phyloP scores from a whole-genome alignment of 2,113 vertebrate genomes.

The Scartelaos histophorus region DNA sequence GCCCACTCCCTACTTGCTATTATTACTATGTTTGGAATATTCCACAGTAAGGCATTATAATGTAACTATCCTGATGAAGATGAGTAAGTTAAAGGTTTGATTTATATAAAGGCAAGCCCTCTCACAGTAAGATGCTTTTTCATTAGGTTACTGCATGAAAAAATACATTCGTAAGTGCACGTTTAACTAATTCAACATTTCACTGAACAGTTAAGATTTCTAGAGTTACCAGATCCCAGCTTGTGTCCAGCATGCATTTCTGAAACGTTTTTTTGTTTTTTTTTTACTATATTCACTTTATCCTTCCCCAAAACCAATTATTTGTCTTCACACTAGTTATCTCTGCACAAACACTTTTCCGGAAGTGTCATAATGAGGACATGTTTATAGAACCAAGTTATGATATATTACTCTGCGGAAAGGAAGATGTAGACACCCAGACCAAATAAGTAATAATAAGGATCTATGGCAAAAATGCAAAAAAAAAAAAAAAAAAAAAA shows the following conservation, averaged over 20 bases:
- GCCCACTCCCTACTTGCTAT: too few species aligned
- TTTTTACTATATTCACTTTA: background rate
- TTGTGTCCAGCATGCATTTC: background rate
- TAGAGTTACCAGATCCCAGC: background rate
- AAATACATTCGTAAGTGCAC: too few species aligned
- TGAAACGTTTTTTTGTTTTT: background rate
- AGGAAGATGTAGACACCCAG: constrained; percentile 24
- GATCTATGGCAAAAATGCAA: constrained; percentile 20
- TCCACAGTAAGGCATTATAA: too few species aligned
- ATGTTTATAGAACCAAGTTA: constrained; percentile 1
- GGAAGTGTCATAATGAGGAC: constrained; percentile 6
- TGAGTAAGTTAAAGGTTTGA: too few species aligned
- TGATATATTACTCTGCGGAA: background rate
- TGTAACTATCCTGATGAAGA: too few species aligned
- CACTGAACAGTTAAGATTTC: background rate
- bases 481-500: constrained; percentile 25
- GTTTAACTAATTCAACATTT: too few species aligned
- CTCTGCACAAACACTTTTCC: background rate
- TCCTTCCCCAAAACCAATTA: background rate
- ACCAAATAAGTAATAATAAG: background rate
- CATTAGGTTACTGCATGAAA: too few species aligned
- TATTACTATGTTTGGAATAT: too few species aligned
- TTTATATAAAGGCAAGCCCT: too few species aligned
- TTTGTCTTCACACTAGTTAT: background rate
- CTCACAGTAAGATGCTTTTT: too few species aligned